phyloP scores from a whole-genome alignment of 2,797 vertebrate genomes.

The Tadarida brasiliensis region DNA sequence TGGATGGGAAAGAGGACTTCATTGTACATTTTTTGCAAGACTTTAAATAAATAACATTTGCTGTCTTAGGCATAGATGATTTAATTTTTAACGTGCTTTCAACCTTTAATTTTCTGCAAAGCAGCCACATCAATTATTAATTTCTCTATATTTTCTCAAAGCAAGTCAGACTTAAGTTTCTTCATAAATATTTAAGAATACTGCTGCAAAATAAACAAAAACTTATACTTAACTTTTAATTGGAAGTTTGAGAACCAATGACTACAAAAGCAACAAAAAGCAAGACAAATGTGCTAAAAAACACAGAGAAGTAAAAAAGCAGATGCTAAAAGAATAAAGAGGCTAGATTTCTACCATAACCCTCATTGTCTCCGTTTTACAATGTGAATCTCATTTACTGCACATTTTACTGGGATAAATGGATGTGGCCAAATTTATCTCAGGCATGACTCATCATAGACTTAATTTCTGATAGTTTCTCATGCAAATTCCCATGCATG shows the following conservation, averaged over 20 bases:
- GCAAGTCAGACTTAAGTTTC: constrained; percentile 87
- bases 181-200: constrained; percentile 91
- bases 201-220: constrained; percentile 90
- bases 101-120: constrained; percentile 92
- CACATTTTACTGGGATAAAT: neutral
- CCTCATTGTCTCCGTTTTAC: constrained; percentile 6
- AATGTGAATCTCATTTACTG: constrained; percentile 51
- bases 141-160: constrained; percentile 89
- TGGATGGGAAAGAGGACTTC: constrained; percentile 79
- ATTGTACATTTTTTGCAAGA: constrained; percentile 84
- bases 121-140: constrained; percentile 91
- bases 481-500: neutral
- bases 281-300: constrained; percentile 17
- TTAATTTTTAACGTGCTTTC: constrained; percentile 91
- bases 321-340: neutral
- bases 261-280: constrained; percentile 63
- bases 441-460: neutral
- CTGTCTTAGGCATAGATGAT: constrained; percentile 87
- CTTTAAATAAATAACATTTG: constrained; percentile 89
- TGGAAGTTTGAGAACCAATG: constrained; percentile 83
- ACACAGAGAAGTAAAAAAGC: neutral
- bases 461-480: constrained; percentile 8
- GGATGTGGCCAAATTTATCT: neutral
- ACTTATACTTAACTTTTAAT: constrained; percentile 91
- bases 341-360: neutral